Evolutionary conservation across 2,888 invertebrate genomes (phyloP).

Genomic region (Miltochrista miniata): DNA sequence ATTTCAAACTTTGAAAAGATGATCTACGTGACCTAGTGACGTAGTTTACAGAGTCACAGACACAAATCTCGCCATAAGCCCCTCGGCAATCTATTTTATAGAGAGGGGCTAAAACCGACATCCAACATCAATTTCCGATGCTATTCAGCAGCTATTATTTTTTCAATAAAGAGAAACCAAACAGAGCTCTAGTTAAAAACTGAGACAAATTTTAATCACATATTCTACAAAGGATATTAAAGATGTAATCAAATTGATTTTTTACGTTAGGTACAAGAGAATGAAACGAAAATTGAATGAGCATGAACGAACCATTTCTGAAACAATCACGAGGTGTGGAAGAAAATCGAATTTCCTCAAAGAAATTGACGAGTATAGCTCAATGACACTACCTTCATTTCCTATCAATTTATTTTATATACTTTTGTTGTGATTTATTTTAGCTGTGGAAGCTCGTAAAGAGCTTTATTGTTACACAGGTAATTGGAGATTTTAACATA

Average conservation of each 20-base stretch:
- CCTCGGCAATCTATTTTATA: too few relatives aligned
- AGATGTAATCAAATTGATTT: not conserved
- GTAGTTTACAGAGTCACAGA: too few relatives aligned
- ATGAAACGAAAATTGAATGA: conserved; percentile 34
- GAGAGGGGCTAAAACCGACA: too few relatives aligned
- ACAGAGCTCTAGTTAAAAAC: not conserved
- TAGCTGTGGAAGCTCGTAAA: not conserved
- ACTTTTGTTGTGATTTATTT: conserved; percentile 22
- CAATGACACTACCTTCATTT: conserved; percentile 29
- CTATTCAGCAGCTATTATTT: too few relatives aligned
- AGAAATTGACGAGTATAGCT: conserved; percentile 38
- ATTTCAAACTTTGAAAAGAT: too few relatives aligned
- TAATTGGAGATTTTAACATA: not conserved
- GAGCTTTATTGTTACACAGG: not conserved
- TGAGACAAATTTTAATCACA: too few relatives aligned
- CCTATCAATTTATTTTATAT: conserved; percentile 8
- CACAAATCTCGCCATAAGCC: too few relatives aligned
- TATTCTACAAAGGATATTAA: not conserved
- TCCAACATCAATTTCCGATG: too few relatives aligned
- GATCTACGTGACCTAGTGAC: too few relatives aligned
- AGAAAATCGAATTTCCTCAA: conserved; percentile 41
- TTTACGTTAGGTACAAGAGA: conserved; percentile 11
- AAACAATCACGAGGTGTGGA: conserved; percentile 37
- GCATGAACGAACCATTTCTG: conserved; percentile 29
- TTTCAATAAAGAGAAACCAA: not conserved